Conservation (phyloP, 1,140 invertebrate genomes). For the Helicoverpa armigera region DNA sequence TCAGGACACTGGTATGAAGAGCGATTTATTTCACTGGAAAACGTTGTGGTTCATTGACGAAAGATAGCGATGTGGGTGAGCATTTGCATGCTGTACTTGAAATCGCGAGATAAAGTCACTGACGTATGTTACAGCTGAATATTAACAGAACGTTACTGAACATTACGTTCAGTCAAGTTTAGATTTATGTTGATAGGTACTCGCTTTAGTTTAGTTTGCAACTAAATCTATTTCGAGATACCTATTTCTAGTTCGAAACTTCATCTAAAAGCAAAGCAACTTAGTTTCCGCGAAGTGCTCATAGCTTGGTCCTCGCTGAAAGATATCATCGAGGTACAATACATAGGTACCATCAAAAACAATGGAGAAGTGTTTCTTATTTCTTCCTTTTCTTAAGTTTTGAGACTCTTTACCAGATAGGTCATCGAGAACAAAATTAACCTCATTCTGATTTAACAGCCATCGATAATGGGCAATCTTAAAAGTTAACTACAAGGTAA, state of each 20-base stretch:
- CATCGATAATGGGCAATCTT: conserved; percentile 7
- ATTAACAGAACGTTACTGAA: conserved; percentile 31
- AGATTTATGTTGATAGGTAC: neutral
- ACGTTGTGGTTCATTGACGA: conserved; percentile 40
- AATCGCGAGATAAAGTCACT: conserved; percentile 1
- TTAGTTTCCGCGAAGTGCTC: neutral
- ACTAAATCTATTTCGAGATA: conserved; percentile 13
- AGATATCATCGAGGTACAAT: neutral
- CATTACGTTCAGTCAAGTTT: conserved; percentile 12
- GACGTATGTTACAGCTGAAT: conserved; percentile 18
- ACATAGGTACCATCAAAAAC: neutral
- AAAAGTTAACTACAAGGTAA: conserved; percentile 24
- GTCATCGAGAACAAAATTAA: neutral
- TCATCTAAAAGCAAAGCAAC: conserved; percentile 6
- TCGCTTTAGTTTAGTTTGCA: neutral
- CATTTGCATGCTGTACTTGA: conserved; percentile 14
- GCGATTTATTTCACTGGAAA: conserved; percentile 71
- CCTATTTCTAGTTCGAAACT: conserved; percentile 8
- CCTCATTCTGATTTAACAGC: conserved; percentile 5
- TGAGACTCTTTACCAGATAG: neutral
- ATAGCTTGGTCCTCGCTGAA: neutral
- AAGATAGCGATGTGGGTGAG: conserved; percentile 33
- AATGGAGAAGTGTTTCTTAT: neutral
- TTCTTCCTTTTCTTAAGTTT: neutral
- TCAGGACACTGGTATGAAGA: conserved; percentile 72